phyloP scores from a whole-genome alignment of 2,888 invertebrate genomes.

The Isoperla grammatica region DNA sequence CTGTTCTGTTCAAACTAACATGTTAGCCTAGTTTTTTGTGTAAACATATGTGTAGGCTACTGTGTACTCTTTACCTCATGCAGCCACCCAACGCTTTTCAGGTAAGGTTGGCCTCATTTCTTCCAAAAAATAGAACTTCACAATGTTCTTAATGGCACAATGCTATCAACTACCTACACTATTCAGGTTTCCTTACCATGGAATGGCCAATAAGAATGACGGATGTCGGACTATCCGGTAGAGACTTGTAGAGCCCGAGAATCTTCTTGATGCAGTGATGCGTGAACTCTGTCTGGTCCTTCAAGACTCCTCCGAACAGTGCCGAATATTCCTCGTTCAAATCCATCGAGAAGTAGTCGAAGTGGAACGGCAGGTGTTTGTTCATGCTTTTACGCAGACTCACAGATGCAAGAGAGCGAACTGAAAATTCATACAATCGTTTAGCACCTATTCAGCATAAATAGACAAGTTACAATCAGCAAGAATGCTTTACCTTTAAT shows the following conservation, averaged over 20 bases:
- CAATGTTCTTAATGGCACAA: too few relatives aligned
- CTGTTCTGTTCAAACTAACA: neutral
- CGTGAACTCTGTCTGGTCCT: slow-evolving; percentile 69
- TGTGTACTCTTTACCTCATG: too few relatives aligned
- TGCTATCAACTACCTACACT: too few relatives aligned
- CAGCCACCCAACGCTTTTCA: too few relatives aligned
- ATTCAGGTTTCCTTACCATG: slow-evolving; percentile 65
- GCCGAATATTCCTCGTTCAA: slow-evolving; percentile 87
- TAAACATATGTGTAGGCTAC: too few relatives aligned
- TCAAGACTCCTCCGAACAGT: slow-evolving; percentile 75
- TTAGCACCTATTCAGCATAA: neutral
- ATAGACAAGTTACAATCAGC: neutral
- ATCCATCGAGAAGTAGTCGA: slow-evolving; percentile 90
- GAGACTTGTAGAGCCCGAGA: slow-evolving; percentile 62
- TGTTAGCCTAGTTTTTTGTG: too few relatives aligned
- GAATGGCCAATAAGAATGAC: slow-evolving; percentile 92
- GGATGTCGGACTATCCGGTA: slow-evolving; percentile 48
- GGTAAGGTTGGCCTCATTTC: too few relatives aligned
- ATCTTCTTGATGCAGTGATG: slow-evolving; percentile 65
- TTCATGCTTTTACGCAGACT: slow-evolving; percentile 77
- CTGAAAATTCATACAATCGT: slow-evolving; percentile 42
- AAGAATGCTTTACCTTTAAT: too few relatives aligned
- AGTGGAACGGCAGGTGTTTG: slow-evolving; percentile 63
- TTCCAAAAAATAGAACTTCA: too few relatives aligned
- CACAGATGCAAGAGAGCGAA: slow-evolving; percentile 87